Percentiles rank a stretch among this genome's conserved stretches.
Conservation (phyloP, 2,113 vertebrate species). For the Festucalex cinctus region DNA sequence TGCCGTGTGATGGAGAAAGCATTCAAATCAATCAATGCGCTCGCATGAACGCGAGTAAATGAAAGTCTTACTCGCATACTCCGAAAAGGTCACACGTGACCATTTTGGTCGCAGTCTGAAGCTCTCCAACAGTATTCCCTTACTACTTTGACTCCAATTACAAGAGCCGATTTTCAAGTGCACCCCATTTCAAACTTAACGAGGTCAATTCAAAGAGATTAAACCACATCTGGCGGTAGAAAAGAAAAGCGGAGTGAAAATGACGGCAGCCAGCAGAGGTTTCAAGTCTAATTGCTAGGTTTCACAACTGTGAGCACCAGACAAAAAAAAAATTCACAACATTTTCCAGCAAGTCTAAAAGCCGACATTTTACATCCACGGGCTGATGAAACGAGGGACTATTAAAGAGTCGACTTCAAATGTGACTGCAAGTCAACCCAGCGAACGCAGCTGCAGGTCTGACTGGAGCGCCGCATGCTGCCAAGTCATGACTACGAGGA, state of each 20-base stretch:
- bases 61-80: too few relatives aligned
- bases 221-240: slow-evolving; percentile 8
- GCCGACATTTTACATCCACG: slow-evolving; percentile 37
- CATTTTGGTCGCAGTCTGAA: not conserved
- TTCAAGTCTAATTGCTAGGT: slow-evolving; percentile 48
- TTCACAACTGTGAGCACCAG: slow-evolving; percentile 21
- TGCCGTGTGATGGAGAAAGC: too few relatives aligned
- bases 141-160: too few relatives aligned
- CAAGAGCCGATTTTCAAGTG: not conserved
- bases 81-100: too few relatives aligned
- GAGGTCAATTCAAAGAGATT: not conserved
- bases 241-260: slow-evolving; percentile 10
- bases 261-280: slow-evolving; percentile 38
- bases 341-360: slow-evolving; percentile 41
- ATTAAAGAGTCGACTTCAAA: slow-evolving; percentile 54
- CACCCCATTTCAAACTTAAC: not conserved
- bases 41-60: too few relatives aligned
- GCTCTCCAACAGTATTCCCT: not conserved
- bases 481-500: slow-evolving; percentile 19
- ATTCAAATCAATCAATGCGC: too few relatives aligned
- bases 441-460: slow-evolving; percentile 36
- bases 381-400: slow-evolving; percentile 58
- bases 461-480: slow-evolving; percentile 17
- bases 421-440: slow-evolving; percentile 26
- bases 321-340: slow-evolving; percentile 32